phyloP scores from a whole-genome alignment of 2,797 vertebrate genomes.

The Anisognathus igniventris region DNA sequence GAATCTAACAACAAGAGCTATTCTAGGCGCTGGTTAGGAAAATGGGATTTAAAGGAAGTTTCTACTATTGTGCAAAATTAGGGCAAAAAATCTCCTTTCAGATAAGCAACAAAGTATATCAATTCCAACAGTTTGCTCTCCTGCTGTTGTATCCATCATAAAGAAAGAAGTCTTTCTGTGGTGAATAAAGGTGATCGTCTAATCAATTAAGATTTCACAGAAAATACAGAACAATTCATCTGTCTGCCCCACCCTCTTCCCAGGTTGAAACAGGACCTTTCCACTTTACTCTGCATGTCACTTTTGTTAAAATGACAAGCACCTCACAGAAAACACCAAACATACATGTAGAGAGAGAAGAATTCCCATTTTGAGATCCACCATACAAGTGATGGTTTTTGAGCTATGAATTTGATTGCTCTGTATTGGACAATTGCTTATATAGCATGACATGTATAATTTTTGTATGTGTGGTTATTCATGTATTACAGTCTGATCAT shows the following conservation, averaged over 20 bases:
- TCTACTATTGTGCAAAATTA: conserved; percentile 73
- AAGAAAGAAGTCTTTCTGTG: conserved; percentile 63
- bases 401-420: conserved; percentile 17
- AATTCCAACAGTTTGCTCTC: conserved; percentile 72
- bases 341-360: conserved; percentile 33
- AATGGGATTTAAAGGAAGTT: conserved; percentile 74
- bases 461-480: neutral
- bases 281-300: conserved; percentile 63
- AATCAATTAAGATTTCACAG: conserved; percentile 72
- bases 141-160: conserved; percentile 68
- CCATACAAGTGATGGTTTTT: conserved; percentile 22
- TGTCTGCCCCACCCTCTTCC: conserved; percentile 65
- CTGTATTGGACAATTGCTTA: neutral
- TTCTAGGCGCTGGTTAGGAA: conserved; percentile 70
- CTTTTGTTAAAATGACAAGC: conserved; percentile 67
- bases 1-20: conserved; percentile 73
- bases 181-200: conserved; percentile 70
- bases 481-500: neutral
- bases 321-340: conserved; percentile 61
- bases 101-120: conserved; percentile 71
- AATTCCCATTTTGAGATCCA: conserved; percentile 46
- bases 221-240: conserved; percentile 66
- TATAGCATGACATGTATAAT: neutral
- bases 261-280: conserved; percentile 66
- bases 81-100: conserved; percentile 74